Percentiles rank a stretch among this genome's conserved stretches.
phyloP scores from a whole-genome alignment of 2,888 invertebrate species.

The Neoscelio sp. region DNA sequence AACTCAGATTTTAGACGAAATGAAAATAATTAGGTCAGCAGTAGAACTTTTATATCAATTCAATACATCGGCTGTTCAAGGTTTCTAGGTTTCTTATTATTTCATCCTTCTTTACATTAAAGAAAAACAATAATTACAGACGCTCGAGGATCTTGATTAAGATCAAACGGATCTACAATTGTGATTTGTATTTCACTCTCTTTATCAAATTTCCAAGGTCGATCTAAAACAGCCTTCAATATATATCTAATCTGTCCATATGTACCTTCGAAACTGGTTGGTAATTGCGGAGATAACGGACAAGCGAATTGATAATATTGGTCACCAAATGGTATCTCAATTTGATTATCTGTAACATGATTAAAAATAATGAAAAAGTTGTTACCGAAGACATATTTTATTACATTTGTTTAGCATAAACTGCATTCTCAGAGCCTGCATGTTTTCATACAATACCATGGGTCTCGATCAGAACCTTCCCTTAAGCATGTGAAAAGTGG shows the following conservation, averaged over 20 bases:
- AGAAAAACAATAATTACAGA: slow-evolving; percentile 83
- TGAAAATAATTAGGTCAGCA: too few species aligned
- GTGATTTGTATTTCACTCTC: slow-evolving; percentile 91
- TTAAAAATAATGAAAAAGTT: not conserved
- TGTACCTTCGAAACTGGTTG: slow-evolving; percentile 88
- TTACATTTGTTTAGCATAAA: not conserved
- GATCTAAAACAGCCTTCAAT: slow-evolving; percentile 89
- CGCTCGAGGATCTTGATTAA: slow-evolving; percentile 87
- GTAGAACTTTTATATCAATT: too few species aligned
- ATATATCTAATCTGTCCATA: slow-evolving; percentile 91
- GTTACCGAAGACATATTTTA: not conserved
- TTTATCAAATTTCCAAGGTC: slow-evolving; percentile 92
- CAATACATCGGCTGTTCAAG: too few species aligned
- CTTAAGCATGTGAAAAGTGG: too few species aligned
- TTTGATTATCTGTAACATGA: slow-evolving; percentile 77
- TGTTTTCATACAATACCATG: too few species aligned
- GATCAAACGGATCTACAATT: slow-evolving; percentile 90
- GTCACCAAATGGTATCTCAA: slow-evolving; percentile 88
- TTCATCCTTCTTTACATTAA: not conserved
- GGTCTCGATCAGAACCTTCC: too few species aligned
- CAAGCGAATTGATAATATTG: slow-evolving; percentile 91
- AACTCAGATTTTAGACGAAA: too few species aligned
- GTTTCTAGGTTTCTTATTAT: not conserved
- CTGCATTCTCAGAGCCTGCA: too few species aligned
- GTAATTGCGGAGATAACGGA: slow-evolving; percentile 88